These are phyloP conservation scores for Marisa cornuarietis DNA, from an alignment of 1,140 invertebrate species.

Conservation along the genomic window DNA sequence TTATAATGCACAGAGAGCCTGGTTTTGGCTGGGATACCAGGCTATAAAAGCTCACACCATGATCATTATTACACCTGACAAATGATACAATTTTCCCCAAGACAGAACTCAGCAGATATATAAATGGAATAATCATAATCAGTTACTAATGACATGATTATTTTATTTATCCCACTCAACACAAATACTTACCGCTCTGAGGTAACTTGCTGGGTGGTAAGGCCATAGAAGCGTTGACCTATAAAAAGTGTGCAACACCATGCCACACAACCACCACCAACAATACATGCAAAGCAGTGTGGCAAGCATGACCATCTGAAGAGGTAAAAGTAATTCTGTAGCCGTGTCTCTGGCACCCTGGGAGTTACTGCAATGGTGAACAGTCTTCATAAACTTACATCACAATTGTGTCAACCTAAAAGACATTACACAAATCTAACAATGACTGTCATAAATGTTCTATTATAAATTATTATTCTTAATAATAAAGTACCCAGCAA, in stretches of 20 bases:
- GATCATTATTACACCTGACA: too few species aligned
- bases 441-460: too few species aligned
- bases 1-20: not conserved
- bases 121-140: not conserved
- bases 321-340: conserved; percentile 29
- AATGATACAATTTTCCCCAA: too few species aligned
- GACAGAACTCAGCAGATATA: too few species aligned
- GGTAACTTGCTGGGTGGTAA: not conserved
- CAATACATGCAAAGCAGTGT: conserved; percentile 19
- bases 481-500: too few species aligned
- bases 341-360: conserved; percentile 29
- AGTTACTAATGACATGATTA: not conserved
- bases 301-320: conserved; percentile 25
- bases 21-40: too few species aligned
- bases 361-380: conserved; percentile 30
- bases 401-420: too few species aligned
- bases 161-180: not conserved
- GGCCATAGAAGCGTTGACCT: conserved; percentile 22
- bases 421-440: too few species aligned
- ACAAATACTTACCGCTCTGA: conserved; percentile 1
- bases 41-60: too few species aligned
- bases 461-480: too few species aligned
- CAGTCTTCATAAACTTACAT: not conserved
- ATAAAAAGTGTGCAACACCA: conserved; percentile 29
- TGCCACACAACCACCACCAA: conserved; percentile 24